Evolutionary conservation across 2,888 invertebrate species (phyloP).

Genomic region (Mythimna lalbum): DNA sequence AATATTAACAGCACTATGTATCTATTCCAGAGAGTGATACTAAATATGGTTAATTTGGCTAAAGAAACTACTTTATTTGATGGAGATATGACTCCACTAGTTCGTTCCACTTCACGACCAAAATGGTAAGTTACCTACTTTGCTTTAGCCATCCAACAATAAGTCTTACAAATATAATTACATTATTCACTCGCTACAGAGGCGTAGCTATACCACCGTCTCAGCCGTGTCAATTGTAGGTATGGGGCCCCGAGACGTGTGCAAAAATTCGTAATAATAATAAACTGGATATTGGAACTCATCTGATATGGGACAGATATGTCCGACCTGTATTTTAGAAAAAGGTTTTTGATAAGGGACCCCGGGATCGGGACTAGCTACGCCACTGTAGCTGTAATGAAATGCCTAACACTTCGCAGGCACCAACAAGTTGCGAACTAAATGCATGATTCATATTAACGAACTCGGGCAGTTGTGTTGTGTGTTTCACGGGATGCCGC

Average conservation of each 20-base stretch:
- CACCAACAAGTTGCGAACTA: constrained; percentile 13
- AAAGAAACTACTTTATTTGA: constrained; percentile 97
- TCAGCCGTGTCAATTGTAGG: too few relatives aligned
- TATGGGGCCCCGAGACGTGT: too few relatives aligned
- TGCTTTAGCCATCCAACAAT: not conserved
- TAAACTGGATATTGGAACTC: too few relatives aligned
- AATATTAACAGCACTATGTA: not conserved
- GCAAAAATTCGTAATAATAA: too few relatives aligned
- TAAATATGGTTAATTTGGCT: constrained; percentile 99
- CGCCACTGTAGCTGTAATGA: not conserved
- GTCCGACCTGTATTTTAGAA: too few relatives aligned
- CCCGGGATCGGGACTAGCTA: too few relatives aligned
- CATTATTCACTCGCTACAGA: not conserved
- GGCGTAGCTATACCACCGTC: too few relatives aligned
- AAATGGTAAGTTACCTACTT: constrained; percentile 93
- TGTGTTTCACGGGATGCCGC: not conserved
- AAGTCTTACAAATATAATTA: not conserved
- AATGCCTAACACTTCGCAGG: not conserved
- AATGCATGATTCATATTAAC: constrained; percentile 24
- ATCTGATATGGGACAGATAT: too few relatives aligned
- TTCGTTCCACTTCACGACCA: constrained; percentile 96
- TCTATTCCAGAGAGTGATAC: constrained; percentile 95
- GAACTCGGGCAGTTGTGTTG: constrained; percentile 23
- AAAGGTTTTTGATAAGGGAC: too few relatives aligned
- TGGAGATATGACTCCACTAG: constrained; percentile 97